Conservation (phyloP, 1,140 invertebrate genomes). For the Eumeta japonica region DNA sequence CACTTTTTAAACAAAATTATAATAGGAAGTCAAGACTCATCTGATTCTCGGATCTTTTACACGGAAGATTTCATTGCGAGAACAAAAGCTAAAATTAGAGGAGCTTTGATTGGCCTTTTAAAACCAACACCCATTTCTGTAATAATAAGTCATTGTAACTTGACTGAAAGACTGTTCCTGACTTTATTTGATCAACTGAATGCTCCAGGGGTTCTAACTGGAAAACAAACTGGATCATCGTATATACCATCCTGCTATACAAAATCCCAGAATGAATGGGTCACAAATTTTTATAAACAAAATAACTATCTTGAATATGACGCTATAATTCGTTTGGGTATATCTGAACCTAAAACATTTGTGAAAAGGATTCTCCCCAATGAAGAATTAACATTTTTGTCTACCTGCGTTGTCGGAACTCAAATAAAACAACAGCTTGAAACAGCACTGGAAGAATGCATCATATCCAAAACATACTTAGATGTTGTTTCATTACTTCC, state of each 20-base stretch:
- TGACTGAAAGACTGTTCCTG: constrained; percentile 84
- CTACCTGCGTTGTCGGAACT: constrained; percentile 75
- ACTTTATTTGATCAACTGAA: constrained; percentile 67
- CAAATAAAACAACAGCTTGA: constrained; percentile 76
- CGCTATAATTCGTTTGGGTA: constrained; percentile 80
- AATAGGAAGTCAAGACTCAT: constrained; percentile 78
- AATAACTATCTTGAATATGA: constrained; percentile 96
- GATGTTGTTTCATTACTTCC: constrained; percentile 80
- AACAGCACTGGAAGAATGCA: constrained; percentile 81
- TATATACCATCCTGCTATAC: constrained; percentile 90
- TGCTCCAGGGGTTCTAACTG: constrained; percentile 77
- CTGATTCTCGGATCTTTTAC: constrained; percentile 81
- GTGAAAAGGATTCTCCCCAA: constrained; percentile 75
- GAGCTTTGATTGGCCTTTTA: constrained; percentile 83
- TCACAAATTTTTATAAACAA: constrained; percentile 88
- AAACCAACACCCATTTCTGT: constrained; percentile 79
- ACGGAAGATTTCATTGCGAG: constrained; percentile 85
- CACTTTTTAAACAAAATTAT: constrained; percentile 79
- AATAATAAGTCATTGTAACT: constrained; percentile 75
- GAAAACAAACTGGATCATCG: constrained; percentile 72
- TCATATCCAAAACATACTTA: constrained; percentile 71
- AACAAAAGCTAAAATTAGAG: constrained; percentile 82
- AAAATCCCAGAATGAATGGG: constrained; percentile 81
- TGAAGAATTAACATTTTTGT: constrained; percentile 72
- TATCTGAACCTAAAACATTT: constrained; percentile 81